Evolutionary conservation across 2,888 invertebrate genomes (phyloP), one percentile per base, ranked within the genome.

Genomic region (Meloe dianella): DNA sequence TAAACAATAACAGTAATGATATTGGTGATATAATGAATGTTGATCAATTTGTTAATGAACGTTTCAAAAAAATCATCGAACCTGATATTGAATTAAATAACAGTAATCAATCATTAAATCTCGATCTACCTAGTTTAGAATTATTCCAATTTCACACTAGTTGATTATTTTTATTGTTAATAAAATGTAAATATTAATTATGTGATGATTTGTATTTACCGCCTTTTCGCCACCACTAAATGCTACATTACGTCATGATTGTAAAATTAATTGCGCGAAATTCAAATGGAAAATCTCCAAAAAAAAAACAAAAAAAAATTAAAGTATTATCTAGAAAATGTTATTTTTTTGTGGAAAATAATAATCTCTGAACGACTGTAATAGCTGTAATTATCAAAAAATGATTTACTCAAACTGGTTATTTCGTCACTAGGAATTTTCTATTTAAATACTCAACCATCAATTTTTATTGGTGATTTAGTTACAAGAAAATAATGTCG

Each of bases 21-120:
- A 82, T 82, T 0, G 82, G 83, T 71, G 83, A 84, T 75, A 80
- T 83, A 30, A 82, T 84, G 82, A 83, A 84, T 71, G 83, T 84
- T 0, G 84, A 84, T 77, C 84, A 84, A 66, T 83, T 84, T 73
- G 83, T 84, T 4, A 83, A 83, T 71, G 84, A 84, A 72, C 74
- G 83, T 57, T 82, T 84, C 74, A 82, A 82, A 65, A 82, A 79
- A 66, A 78, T 84, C 62, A 83, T 83, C 0, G 83, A 81, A 65
- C 77, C 81, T 3, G 83, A 82, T 61, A 68, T 80, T 22, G 81
- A 80, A 59, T 70, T 80, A 54, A 57, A 51, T 20, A 41, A 41
- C 7, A 74, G 71, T 58, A 73, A 74, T 63, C 67, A 71, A 12
- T 65, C 78, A 3, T 73, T 82, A 66, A 80, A 78, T 74, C 71